phyloP scores from a whole-genome alignment of 2,888 invertebrate species.

The Parelbella ahira region DNA sequence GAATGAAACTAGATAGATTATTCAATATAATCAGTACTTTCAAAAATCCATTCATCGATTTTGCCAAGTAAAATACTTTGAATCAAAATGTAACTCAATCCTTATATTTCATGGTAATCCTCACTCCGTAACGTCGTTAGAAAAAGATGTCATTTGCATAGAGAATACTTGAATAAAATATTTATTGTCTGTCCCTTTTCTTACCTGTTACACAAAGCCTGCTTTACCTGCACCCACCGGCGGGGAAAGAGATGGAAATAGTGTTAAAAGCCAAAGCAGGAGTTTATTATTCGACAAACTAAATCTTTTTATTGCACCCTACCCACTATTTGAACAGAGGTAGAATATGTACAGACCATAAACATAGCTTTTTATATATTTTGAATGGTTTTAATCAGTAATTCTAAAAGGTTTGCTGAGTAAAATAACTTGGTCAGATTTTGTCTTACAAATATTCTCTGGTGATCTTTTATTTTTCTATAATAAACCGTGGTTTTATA shows the following conservation, averaged over 20 bases:
- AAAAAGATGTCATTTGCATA: constrained; percentile 22
- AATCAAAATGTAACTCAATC: constrained; percentile 11
- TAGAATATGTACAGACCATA: too few relatives aligned
- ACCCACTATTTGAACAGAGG: constrained; percentile 1
- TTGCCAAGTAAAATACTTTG: too few relatives aligned
- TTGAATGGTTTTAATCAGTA: background rate
- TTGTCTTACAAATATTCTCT: too few relatives aligned
- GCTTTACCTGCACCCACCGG: constrained; percentile 5
- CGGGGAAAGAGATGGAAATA: constrained; percentile 7
- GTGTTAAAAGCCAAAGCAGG: background rate
- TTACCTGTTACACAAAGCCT: constrained; percentile 14
- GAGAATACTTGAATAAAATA: constrained; percentile 18
- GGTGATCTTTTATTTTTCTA: too few relatives aligned
- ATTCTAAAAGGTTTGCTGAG: too few relatives aligned
- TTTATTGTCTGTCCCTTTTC: constrained; percentile 14
- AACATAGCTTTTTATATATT: constrained; percentile 5
- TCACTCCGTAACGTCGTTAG: constrained; percentile 8
- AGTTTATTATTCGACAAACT: constrained; percentile 9
- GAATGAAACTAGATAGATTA: too few relatives aligned
- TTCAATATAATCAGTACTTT: too few relatives aligned
- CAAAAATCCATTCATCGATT: too few relatives aligned
- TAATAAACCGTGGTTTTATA: too few relatives aligned
- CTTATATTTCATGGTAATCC: constrained; percentile 18
- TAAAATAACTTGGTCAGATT: too few relatives aligned
- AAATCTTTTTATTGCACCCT: constrained; percentile 9